Evolutionary conservation across 2,888 invertebrate genomes (phyloP), one percentile per base, ranked within the genome.

Genomic region (Philhelius pedissequus): DNA sequence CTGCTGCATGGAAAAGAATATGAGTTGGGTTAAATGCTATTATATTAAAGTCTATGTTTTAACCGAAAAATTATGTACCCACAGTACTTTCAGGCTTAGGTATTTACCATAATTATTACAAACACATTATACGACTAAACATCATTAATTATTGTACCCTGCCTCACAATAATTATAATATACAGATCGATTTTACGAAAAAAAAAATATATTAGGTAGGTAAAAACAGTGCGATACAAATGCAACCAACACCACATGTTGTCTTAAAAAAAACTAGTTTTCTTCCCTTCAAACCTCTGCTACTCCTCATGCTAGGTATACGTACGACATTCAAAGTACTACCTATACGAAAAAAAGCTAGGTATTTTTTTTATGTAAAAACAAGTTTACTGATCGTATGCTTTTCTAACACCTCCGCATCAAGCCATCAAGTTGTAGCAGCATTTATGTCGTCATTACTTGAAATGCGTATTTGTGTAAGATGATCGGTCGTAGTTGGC

Each of bases 391-490:
- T 45, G 60, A 30, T 48, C 18, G 9, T 64, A 50, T 62, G 30
- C 52, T 52, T 30, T 56, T 58, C 43, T 48, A 64, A 38, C 76
- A 69, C 78, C 64, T 64, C 40, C 68, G 30, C 25, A 35, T 48
- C 20, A 38, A 56, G 9, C 35, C 45, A 64, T 66, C 32, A 56
- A 64, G 30, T 58, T 56, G 13, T 40, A 71, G 18, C 70, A 70
- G 48, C 64, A 66, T 71, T 56, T 48, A 64, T 48, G 45, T 45
- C 11, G 32, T 43, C 54, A 74, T 74, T 45, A 54, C 40, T 54
- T 3, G 18, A 62, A 60, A 62, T 60, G 76, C 52, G 69, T 62
- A 60, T 60, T 50, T 50, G 32, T 35, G 11, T 38, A 22, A 58
- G 48, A 20, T 32, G 32, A 32, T 32, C 2, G 32, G 2, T 54